Base-by-base conservation (phyloP, 2,888 invertebrate species). In the Biston stratarius region DNA sequence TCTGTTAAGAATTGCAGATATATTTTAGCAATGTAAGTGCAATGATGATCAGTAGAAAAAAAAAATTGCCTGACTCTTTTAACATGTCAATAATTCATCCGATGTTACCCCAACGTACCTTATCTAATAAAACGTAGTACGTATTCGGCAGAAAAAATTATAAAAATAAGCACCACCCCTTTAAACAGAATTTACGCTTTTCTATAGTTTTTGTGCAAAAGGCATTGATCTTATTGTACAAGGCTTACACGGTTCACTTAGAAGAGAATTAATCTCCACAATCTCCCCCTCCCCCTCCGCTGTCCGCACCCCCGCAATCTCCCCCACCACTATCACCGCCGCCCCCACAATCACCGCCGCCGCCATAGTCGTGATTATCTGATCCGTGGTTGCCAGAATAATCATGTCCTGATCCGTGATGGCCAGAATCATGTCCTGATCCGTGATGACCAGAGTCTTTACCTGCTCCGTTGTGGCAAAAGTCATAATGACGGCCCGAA, bases 251-350 rank as follows among this genome's bases (percentile, higher is more conserved):
- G n/a, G n/a, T n/a, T 11, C 11, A 44, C 1, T 11, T 38, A 38
- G 38, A 9, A 6, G 9, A 11, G 6, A 5, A 33, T 33, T 34
- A 49, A 47, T 47, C 15, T 9, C 51, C 51, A 51, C n/a, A n/a
- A n/a, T 51, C 36, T 51, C 51, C 51, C 5, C 53, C 36, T 51
- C 51, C 51, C 5, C 53, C 38, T 1, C 36, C 52, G 36, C 36
- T 14, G n/a, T 38, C 36, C 14, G 36, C 52, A 38, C 53, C 53
- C 11, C 40, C 52, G 1, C 38, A 36, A 15, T 40, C 53, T 7
- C 40, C 40, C 7, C 15, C 42, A 42, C 42, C 38, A n/a, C n/a
- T 15, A n/a, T 34, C 53, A 6, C 53, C 51, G 5, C 36, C 53
- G 6, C 36, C 34, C 0, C 36, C 52, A n/a, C n/a, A 11, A 36